Evolutionary conservation across 2,113 vertebrate species (phyloP).

Genomic region (Albula glossodonta): DNA sequence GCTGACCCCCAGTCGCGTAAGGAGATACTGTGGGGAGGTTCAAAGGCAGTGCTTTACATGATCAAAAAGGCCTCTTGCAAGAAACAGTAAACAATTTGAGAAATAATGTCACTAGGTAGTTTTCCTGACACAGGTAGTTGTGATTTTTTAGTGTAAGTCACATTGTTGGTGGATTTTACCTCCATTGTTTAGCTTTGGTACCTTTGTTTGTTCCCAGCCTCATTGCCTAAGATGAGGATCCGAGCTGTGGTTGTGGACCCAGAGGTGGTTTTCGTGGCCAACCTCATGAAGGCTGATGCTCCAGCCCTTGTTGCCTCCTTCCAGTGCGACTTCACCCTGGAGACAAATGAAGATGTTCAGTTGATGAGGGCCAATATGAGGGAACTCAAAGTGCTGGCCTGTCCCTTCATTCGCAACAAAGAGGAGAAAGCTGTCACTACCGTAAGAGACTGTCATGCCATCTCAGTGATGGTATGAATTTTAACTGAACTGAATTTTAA

Average conservation of each 20-base stretch:
- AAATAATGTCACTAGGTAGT: no score
- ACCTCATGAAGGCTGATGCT: slow-evolving; percentile 81
- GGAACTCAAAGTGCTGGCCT: slow-evolving; percentile 83
- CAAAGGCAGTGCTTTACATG: neutral
- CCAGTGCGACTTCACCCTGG: slow-evolving; percentile 81
- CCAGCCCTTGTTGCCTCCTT: slow-evolving; percentile 87
- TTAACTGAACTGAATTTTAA: neutral
- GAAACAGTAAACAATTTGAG: neutral
- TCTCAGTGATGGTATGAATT: neutral
- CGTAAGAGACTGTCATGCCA: neutral
- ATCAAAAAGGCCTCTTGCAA: neutral
- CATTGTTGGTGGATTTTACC: neutral
- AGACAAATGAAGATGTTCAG: slow-evolving; percentile 61
- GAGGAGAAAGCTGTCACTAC: slow-evolving; percentile 76
- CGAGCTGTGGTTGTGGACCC: slow-evolving; percentile 84
- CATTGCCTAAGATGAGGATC: slow-evolving; percentile 52
- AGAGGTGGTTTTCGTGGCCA: slow-evolving; percentile 94
- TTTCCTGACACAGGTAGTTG: no score
- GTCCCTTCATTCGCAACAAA: slow-evolving; percentile 82
- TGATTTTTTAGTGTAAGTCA: neutral
- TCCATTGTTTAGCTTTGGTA: neutral
- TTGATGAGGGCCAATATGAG: slow-evolving; percentile 77
- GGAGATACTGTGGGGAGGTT: neutral
- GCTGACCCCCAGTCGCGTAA: slow-evolving; percentile 53
- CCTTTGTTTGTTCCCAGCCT: slow-evolving; percentile 28